Conservation (phyloP, 2,888 invertebrate genomes). For the Diaperis boleti region DNA sequence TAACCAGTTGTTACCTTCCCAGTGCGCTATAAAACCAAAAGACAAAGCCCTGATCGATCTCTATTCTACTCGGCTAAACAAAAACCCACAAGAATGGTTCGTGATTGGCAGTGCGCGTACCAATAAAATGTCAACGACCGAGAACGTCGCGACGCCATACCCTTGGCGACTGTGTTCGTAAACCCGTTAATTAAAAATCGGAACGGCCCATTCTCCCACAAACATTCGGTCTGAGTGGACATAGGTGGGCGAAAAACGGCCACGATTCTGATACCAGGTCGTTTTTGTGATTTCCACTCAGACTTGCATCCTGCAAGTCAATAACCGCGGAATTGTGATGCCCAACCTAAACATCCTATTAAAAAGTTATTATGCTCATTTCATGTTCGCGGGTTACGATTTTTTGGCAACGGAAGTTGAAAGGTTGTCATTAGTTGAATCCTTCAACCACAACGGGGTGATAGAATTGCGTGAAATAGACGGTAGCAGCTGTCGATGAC, state of each 20-base stretch:
- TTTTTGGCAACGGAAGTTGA: slow-evolving; percentile 24
- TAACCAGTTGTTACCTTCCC: slow-evolving; percentile 1
- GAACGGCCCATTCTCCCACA: background rate
- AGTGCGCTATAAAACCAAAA: background rate
- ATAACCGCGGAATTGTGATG: slow-evolving; percentile 33
- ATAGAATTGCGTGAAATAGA: background rate
- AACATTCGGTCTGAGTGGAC: background rate
- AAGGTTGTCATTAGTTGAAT: slow-evolving; percentile 19
- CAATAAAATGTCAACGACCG: slow-evolving; percentile 45
- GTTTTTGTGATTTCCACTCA: slow-evolving; percentile 4
- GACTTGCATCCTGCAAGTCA: slow-evolving; percentile 22
- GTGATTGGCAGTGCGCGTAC: slow-evolving; percentile 16
- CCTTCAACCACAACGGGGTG: background rate
- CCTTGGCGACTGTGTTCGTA: slow-evolving; percentile 12
- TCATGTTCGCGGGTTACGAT: slow-evolving; percentile 6
- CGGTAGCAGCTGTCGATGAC: slow-evolving; percentile 1
- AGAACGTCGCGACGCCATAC: slow-evolving; percentile 36
- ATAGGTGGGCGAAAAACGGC: background rate
- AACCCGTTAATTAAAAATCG: slow-evolving; percentile 9
- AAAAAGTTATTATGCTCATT: slow-evolving; percentile 27
- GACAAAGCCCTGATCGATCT: slow-evolving; percentile 17
- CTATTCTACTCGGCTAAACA: slow-evolving; percentile 9
- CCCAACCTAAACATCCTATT: slow-evolving; percentile 24
- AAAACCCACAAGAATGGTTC: slow-evolving; percentile 23
- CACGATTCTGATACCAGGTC: background rate